phyloP scores from a whole-genome alignment of 2,888 invertebrate genomes.

The Hypolimnas misippus region DNA sequence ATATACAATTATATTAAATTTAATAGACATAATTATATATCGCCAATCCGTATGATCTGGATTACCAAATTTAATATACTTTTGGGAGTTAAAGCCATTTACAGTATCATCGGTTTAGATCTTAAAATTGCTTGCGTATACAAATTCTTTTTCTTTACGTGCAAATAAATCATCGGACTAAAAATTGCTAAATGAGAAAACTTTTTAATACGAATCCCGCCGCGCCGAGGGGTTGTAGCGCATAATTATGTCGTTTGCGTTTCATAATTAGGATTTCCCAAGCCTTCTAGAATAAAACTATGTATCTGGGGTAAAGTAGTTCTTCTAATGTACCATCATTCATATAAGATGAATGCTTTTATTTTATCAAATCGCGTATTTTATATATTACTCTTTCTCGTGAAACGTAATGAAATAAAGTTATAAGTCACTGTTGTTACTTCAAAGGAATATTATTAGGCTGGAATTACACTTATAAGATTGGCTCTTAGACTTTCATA shows the following conservation, averaged over 20 bases:
- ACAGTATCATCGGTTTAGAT: not conserved
- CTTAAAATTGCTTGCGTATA: not conserved
- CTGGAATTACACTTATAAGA: too few relatives aligned
- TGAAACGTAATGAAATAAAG: too few relatives aligned
- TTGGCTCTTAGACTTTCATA: too few relatives aligned
- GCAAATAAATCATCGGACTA: not conserved
- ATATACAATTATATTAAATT: not conserved
- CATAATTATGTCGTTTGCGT: constrained; percentile 14
- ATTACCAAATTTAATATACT: not conserved
- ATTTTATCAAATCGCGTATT: too few relatives aligned
- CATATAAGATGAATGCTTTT: too few relatives aligned
- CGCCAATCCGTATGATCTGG: too few relatives aligned
- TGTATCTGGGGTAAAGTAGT: not conserved
- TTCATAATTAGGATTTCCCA: constrained; percentile 7
- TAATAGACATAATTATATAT: too few relatives aligned
- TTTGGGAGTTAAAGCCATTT: not conserved
- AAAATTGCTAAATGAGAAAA: constrained; percentile 8
- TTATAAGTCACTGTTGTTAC: too few relatives aligned
- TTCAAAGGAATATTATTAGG: too few relatives aligned
- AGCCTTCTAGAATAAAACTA: not conserved
- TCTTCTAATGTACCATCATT: not conserved
- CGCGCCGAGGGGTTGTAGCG: not conserved
- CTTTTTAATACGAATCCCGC: constrained; percentile 1
- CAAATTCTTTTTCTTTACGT: not conserved
- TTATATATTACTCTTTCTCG: too few relatives aligned